These are phyloP conservation scores for Hylomyscus alleni DNA, from an alignment of 2,797 vertebrate genomes.

Conservation along the genomic window DNA sequence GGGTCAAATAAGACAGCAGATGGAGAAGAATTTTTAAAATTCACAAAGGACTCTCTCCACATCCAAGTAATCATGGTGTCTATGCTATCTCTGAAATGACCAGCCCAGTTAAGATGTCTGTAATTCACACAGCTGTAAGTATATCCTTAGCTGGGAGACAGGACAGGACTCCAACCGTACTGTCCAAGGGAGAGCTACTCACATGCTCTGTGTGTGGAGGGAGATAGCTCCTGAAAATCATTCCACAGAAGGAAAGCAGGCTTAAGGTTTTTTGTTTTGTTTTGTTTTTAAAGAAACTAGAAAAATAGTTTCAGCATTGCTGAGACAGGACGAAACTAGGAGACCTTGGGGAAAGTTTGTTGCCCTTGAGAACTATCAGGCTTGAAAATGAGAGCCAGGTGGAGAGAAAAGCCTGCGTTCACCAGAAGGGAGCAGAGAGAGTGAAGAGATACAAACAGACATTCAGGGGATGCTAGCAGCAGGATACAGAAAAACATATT, in stretches of 20 bases:
- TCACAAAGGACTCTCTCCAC: not conserved
- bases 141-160: not conserved
- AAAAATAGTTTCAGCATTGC: conserved; percentile 47
- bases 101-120: not conserved
- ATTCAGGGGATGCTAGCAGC: conserved; percentile 64
- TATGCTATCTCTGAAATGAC: not conserved
- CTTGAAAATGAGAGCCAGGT: conserved; percentile 80
- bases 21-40: conserved; percentile 8
- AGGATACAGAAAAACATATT: conserved; percentile 64
- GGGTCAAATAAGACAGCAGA: not conserved
- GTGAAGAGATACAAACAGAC: conserved; percentile 8
- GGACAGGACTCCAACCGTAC: not conserved
- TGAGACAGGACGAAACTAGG: conserved; percentile 49
- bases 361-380: conserved; percentile 64
- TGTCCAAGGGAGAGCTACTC: not conserved
- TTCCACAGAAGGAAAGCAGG: conserved; percentile 51
- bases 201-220: not conserved
- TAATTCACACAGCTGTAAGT: not conserved
- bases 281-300: not conserved
- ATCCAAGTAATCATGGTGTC: not conserved
- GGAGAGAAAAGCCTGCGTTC: not conserved
- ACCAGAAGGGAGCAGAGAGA: not conserved
- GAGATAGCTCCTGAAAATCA: conserved; percentile 48
- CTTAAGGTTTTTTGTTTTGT: not conserved
- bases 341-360: conserved; percentile 63